Evolutionary conservation across 2,888 invertebrate genomes (phyloP).

Genomic region (Pandemis corylana): DNA sequence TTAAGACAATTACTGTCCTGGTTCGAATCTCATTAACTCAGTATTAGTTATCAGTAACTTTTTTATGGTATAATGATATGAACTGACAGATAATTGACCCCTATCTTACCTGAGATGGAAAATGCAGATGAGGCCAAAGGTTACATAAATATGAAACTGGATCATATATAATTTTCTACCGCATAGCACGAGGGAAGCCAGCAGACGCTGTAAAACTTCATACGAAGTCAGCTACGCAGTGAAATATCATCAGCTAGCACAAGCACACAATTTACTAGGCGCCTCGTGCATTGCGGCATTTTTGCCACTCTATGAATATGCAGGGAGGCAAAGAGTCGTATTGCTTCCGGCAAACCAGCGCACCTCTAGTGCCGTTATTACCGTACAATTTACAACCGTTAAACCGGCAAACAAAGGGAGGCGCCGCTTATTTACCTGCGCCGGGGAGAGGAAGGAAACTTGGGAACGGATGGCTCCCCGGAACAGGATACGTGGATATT

Average conservation of each 20-base stretch:
- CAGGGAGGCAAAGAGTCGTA: conserved; percentile 60
- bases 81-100: no score
- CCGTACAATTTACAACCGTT: conserved; percentile 71
- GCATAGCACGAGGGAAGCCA: neutral
- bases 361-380: conserved; percentile 57
- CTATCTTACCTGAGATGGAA: no score
- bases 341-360: conserved; percentile 59
- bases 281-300: conserved; percentile 53
- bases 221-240: conserved; percentile 20
- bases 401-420: conserved; percentile 67
- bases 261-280: conserved; percentile 41
- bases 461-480: conserved; percentile 55
- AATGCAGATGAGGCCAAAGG: no score
- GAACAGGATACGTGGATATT: conserved; percentile 52
- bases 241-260: conserved; percentile 33
- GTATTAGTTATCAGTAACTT: conserved; percentile 1
- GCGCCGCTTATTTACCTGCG: conserved; percentile 60
- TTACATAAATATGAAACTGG: no score
- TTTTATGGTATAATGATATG: neutral
- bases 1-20: conserved; percentile 17
- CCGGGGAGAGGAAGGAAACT: conserved; percentile 60
- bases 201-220: neutral
- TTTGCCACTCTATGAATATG: conserved; percentile 64
- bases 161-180: neutral
- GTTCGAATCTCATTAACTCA: conserved; percentile 26